A percentile compares a stretch with the other conserved stretches of the same genome.
Evolutionary conservation across 2,797 vertebrate genomes (phyloP).

Genomic region (Streptopelia turtur): DNA sequence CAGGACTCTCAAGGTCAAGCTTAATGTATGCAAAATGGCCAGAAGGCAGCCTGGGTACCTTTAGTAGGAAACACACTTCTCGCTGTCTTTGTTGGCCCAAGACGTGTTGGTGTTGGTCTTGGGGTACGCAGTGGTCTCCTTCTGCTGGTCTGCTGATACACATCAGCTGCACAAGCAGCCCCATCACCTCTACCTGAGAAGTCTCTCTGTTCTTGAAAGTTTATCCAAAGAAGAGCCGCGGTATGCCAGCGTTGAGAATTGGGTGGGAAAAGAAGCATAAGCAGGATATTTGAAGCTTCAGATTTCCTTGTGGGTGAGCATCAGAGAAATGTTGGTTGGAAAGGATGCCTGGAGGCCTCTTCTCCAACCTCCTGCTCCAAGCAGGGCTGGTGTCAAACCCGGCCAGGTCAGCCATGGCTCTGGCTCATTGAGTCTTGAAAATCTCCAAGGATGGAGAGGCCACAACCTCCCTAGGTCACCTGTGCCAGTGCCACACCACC

Average conservation of each 20-base stretch:
- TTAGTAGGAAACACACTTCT: background rate
- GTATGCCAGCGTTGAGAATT: rapidly evolving
- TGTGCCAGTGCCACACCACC: background rate
- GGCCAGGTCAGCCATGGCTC: background rate
- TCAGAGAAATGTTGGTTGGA: background rate
- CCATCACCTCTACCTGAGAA: background rate
- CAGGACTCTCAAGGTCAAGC: background rate
- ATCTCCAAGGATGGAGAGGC: background rate
- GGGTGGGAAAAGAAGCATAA: background rate
- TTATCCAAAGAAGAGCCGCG: background rate
- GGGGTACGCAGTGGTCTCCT: background rate
- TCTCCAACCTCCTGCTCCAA: background rate
- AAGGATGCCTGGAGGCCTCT: background rate
- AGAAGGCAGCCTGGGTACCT: background rate
- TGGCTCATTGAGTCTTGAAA: background rate
- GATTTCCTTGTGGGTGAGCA: background rate
- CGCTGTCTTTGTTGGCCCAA: background rate
- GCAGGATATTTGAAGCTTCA: background rate
- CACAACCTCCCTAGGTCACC: background rate
- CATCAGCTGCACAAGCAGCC: background rate
- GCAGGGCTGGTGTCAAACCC: background rate
- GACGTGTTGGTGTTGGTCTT: background rate
- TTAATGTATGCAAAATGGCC: background rate
- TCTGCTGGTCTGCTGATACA: background rate
- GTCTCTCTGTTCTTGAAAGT: background rate